Conservation (phyloP, 2,797 vertebrate genomes). For the Fistularia commersonii region DNA sequence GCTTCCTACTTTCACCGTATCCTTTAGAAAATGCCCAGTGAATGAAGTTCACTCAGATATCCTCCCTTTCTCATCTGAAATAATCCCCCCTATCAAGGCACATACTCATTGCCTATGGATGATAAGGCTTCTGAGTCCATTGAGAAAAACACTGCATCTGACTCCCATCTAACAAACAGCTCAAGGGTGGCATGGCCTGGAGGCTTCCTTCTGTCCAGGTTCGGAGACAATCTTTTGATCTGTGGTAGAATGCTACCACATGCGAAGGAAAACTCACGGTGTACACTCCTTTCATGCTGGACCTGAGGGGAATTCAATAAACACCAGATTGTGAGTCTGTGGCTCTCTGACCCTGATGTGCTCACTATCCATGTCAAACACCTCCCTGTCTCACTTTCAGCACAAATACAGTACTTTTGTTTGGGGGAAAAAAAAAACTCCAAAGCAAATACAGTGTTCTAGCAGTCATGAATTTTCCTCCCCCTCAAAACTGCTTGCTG, state of each 20-base stretch:
- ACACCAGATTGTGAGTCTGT: slow-evolving; percentile 48
- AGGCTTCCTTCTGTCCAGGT: slow-evolving; percentile 55
- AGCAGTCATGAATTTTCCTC: slow-evolving; percentile 32
- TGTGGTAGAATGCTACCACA: slow-evolving; percentile 50
- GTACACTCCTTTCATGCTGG: slow-evolving; percentile 48
- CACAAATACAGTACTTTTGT: slow-evolving; percentile 35
- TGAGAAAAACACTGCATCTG: slow-evolving; percentile 41
- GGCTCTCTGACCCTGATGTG: slow-evolving; percentile 41
- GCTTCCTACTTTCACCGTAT: slow-evolving; percentile 26
- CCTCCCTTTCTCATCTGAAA: slow-evolving; percentile 35
- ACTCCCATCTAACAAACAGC: slow-evolving; percentile 52
- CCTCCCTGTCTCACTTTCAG: slow-evolving; percentile 37
- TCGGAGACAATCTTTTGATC: slow-evolving; percentile 62
- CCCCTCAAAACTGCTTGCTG: slow-evolving; percentile 50
- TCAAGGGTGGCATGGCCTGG: slow-evolving; percentile 59
- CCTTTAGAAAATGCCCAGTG: slow-evolving; percentile 48
- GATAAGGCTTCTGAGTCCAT: slow-evolving; percentile 29
- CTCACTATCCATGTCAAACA: slow-evolving; percentile 44
- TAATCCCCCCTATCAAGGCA: slow-evolving; percentile 48
- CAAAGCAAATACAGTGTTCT: slow-evolving; percentile 37
- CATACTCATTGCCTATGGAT: slow-evolving; percentile 34
- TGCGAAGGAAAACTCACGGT: slow-evolving; percentile 48
- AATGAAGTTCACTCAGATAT: slow-evolving; percentile 43
- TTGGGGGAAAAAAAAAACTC: slow-evolving; percentile 18
- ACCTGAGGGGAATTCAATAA: slow-evolving; percentile 56